Evolutionary conservation across 2,113 vertebrate species (phyloP).

Genomic region (Tychaedon coryphoeus): DNA sequence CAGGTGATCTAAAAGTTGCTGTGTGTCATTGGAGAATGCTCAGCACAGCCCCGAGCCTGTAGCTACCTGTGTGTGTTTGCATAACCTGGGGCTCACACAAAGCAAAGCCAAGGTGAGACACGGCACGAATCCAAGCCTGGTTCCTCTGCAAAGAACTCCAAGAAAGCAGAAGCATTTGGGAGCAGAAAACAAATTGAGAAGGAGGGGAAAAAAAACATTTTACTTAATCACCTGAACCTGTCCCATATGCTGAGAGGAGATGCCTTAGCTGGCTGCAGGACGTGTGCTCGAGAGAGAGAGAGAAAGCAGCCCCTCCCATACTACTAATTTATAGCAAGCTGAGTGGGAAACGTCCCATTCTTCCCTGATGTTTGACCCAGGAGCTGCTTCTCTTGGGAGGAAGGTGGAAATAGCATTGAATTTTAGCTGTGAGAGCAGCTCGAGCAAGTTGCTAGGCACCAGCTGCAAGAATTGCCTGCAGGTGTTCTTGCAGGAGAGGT

Average conservation of each 20-base stretch:
- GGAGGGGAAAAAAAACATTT: accelerated
- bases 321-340: not conserved
- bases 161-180: not conserved
- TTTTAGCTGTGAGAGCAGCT: conserved; percentile 5
- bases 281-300: not conserved
- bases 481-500: not conserved
- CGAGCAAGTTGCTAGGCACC: conserved; percentile 29
- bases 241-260: not conserved
- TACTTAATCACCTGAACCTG: not conserved
- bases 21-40: not conserved
- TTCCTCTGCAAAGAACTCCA: not conserved
- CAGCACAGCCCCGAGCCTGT: not conserved
- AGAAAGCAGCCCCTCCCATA: not conserved
- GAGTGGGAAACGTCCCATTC: not conserved
- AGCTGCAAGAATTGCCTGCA: conserved; percentile 5
- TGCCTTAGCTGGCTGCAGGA: not conserved
- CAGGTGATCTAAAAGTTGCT: not conserved
- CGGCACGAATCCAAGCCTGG: not conserved
- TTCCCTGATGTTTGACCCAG: not conserved
- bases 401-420: not conserved
- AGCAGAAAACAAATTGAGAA: not conserved
- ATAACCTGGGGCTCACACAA: not conserved
- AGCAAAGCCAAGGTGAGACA: not conserved
- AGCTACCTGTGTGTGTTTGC: not conserved
- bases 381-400: not conserved